Conservation (phyloP, 2,113 vertebrate genomes). For the Eptesicus fuscus region DNA sequence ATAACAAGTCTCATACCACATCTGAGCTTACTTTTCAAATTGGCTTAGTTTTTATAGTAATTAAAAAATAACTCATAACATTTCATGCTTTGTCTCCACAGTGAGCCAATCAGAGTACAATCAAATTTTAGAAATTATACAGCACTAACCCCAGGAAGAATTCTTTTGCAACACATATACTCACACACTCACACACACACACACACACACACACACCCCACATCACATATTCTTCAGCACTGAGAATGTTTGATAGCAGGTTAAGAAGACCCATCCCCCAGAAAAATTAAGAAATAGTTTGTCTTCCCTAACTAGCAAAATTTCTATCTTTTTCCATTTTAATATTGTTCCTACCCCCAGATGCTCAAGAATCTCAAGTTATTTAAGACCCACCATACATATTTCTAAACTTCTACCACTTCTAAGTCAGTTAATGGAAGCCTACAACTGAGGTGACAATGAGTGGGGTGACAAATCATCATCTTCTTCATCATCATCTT, state of each 20-base stretch:
- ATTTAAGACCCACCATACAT: not conserved
- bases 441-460: not conserved
- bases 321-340: not conserved
- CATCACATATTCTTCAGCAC: not conserved
- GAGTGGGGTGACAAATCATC: not conserved
- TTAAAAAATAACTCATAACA: slow-evolving; percentile 5
- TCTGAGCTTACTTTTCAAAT: slow-evolving; percentile 17
- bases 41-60: not conserved
- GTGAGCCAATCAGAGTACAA: not conserved
- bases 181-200: not conserved
- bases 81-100: not conserved
- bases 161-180: not conserved
- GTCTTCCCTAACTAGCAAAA: not conserved
- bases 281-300: not conserved
- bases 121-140: not conserved
- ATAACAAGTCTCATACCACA: not conserved
- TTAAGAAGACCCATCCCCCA: not conserved
- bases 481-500: not conserved
- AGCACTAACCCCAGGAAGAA: not conserved
- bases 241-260: not conserved
- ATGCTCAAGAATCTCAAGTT: not conserved
- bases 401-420: not conserved
- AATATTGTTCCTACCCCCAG: not conserved
- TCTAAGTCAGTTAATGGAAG: not conserved
- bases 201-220: too few relatives aligned